Evolutionary conservation across 2,888 invertebrate species (phyloP).

Genomic region (Trichacis sp.): DNA sequence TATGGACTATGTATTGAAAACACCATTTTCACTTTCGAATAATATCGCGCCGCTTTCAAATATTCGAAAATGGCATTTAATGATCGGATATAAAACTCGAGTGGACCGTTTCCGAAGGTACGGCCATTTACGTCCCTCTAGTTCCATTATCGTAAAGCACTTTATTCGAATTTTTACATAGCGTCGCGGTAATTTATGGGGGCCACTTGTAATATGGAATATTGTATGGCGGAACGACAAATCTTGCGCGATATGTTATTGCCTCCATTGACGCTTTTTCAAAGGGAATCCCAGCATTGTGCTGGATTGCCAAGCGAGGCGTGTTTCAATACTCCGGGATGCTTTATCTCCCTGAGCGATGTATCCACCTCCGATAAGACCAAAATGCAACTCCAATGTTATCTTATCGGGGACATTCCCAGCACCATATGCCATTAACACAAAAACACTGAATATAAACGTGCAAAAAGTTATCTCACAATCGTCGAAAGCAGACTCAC

Average conservation of each 20-base stretch:
- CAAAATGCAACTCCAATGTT: conserved; percentile 51
- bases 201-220: conserved; percentile 12
- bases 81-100: conserved; percentile 2
- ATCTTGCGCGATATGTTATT: conserved; percentile 20
- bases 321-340: conserved; percentile 20
- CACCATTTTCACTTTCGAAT: not conserved
- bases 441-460: conserved; percentile 48
- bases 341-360: conserved; percentile 25
- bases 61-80: not conserved
- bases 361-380: conserved; percentile 52
- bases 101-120: not conserved
- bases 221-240: conserved; percentile 13
- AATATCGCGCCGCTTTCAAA: not conserved
- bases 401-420: conserved; percentile 57
- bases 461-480: conserved; percentile 48
- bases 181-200: conserved; percentile 9
- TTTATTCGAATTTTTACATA: conserved; percentile 2
- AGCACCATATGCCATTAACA: conserved; percentile 56
- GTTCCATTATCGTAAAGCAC: not conserved
- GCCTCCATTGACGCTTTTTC: conserved; percentile 25
- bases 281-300: conserved; percentile 13
- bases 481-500: conserved; percentile 30
- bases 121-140: not conserved
- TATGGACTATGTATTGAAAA: not conserved
- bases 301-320: conserved; percentile 11